Conservation (phyloP, 1,140 invertebrate genomes). For the Condylostylus longicornis region DNA sequence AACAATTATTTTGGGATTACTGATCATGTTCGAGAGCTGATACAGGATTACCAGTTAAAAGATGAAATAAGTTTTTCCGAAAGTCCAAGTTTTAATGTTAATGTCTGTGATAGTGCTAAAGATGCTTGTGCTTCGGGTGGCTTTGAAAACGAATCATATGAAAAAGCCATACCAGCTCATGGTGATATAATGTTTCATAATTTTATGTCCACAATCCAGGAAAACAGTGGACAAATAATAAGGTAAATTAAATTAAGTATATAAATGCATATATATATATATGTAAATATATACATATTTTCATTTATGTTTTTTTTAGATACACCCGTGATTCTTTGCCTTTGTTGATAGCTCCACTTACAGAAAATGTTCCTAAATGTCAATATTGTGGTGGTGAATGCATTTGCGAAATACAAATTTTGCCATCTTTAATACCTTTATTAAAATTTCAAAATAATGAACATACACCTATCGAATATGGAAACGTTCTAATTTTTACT, state of each 20-base stretch:
- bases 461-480: conserved; percentile 52
- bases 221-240: conserved; percentile 66
- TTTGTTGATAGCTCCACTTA: conserved; percentile 46
- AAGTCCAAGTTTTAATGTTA: conserved; percentile 8
- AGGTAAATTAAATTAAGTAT: conserved; percentile 41
- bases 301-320: conserved; percentile 31
- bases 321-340: conserved; percentile 52
- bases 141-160: conserved; percentile 49
- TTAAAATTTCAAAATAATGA: conserved; percentile 40
- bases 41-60: conserved; percentile 44
- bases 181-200: conserved; percentile 69
- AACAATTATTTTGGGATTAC: conserved; percentile 20
- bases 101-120: conserved; percentile 1
- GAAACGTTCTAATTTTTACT: conserved; percentile 64
- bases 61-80: conserved; percentile 32
- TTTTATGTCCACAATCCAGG: conserved; percentile 53
- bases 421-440: conserved; percentile 60
- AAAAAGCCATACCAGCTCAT: conserved; percentile 57
- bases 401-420: conserved; percentile 65
- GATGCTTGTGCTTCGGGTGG: conserved; percentile 18
- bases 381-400: conserved; percentile 52
- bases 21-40: conserved; percentile 46
- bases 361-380: conserved; percentile 39
- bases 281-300: too few species aligned
- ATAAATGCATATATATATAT: neutral